These are phyloP conservation scores for Harmothoe impar DNA, from an alignment of 2,888 invertebrate species.

Conservation along the genomic window DNA sequence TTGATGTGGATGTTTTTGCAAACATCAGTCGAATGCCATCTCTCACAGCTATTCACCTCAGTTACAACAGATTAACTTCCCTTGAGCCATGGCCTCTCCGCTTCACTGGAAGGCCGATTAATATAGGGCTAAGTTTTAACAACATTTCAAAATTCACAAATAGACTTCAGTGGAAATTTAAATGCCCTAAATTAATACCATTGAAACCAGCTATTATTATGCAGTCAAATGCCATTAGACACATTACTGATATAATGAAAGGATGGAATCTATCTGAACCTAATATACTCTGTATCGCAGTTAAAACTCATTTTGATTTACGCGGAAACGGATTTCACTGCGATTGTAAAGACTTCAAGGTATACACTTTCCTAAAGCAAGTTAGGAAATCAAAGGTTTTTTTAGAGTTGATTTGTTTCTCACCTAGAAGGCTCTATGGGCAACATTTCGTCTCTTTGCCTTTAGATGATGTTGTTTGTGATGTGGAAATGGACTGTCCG, in stretches of 20 bases:
- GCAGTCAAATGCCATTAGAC: neutral
- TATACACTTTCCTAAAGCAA: neutral
- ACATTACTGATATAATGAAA: neutral
- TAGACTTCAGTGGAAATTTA: neutral
- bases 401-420: neutral
- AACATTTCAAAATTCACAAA: constrained; percentile 6
- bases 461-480: neutral
- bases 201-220: neutral
- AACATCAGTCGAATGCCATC: neutral
- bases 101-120: neutral
- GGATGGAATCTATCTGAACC: neutral
- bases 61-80: neutral
- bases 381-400: neutral
- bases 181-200: neutral
- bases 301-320: neutral
- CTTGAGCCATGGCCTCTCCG: neutral
- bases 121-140: neutral
- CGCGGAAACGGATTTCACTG: neutral
- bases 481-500: neutral
- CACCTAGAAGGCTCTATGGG: neutral
- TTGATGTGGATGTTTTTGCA: constrained; percentile 4
- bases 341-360: constrained; percentile 9
- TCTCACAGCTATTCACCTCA: neutral
- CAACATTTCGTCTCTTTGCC: neutral
- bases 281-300: neutral